A percentile compares a stretch with the other conserved stretches of the same genome.
phyloP scores from a whole-genome alignment of 2,113 vertebrate species.

The Bagarius yarrelli region DNA sequence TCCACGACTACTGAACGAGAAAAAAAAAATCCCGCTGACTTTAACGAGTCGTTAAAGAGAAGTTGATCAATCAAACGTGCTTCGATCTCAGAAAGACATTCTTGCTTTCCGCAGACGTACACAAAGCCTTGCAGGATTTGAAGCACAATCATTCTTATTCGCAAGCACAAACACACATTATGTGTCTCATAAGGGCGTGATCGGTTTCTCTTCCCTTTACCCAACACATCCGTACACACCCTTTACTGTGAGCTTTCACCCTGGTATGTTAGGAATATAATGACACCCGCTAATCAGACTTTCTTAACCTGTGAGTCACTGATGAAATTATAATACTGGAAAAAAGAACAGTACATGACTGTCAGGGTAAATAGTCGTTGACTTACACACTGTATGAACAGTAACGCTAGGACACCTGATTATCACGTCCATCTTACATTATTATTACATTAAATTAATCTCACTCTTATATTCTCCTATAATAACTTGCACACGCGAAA shows the following conservation, averaged over 20 bases:
- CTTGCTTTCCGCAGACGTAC: conserved; percentile 16
- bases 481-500: no score
- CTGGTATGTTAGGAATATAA: conserved; percentile 14
- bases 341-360: neutral
- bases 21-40: neutral
- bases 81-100: neutral
- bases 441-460: no score
- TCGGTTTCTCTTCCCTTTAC: neutral
- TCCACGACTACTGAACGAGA: no score
- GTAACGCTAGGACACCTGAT: no score
- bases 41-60: neutral
- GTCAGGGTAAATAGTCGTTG: neutral
- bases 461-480: no score
- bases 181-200: conserved; percentile 12
- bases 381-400: no score
- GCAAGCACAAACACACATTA: conserved; percentile 9
- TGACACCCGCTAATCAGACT: conserved; percentile 4
- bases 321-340: neutral
- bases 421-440: no score
- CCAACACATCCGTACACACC: conserved; percentile 29
- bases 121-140: conserved; percentile 1
- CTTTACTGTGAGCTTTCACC: neutral
- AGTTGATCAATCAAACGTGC: neutral
- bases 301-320: conserved; percentile 6
- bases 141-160: conserved; percentile 15